These are phyloP conservation scores for Temnothorax nylanderi DNA, from an alignment of 1,140 invertebrate species.

Conservation along the genomic window DNA sequence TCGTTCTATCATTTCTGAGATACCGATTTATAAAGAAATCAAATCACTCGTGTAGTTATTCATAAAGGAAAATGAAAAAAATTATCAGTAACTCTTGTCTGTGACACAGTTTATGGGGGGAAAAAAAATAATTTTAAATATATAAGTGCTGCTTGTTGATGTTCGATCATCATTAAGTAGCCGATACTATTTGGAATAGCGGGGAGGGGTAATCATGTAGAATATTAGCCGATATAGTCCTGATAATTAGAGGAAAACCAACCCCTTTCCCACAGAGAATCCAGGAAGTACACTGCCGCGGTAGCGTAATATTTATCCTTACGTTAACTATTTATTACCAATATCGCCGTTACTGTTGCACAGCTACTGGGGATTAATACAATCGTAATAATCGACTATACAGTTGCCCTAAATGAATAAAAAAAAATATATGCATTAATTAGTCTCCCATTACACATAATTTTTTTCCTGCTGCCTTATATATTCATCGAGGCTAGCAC, in stretches of 20 bases:
- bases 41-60: conserved; percentile 65
- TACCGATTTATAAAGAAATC: conserved; percentile 66
- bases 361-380: conserved; percentile 79
- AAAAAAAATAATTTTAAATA: conserved; percentile 65
- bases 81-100: conserved; percentile 71
- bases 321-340: conserved; percentile 85
- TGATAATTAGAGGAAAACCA: conserved; percentile 71
- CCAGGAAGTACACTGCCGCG: conserved; percentile 83
- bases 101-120: conserved; percentile 60
- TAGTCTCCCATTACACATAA: conserved; percentile 82
- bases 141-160: conserved; percentile 67
- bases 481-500: conserved; percentile 81
- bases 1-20: conserved; percentile 63
- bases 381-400: conserved; percentile 73
- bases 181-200: conserved; percentile 68
- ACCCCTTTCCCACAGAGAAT: conserved; percentile 78
- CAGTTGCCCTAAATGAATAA: conserved; percentile 68
- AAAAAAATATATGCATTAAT: conserved; percentile 70
- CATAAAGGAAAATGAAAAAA: conserved; percentile 52
- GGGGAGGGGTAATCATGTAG: conserved; percentile 74
- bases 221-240: conserved; percentile 74
- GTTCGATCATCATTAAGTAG: conserved; percentile 68
- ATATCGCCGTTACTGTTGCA: conserved; percentile 80
- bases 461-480: conserved; percentile 79
- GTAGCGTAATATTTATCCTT: conserved; percentile 85